Base-by-base conservation (phyloP, 2,797 vertebrate genomes). In the Sebastes iracundus region DNA sequence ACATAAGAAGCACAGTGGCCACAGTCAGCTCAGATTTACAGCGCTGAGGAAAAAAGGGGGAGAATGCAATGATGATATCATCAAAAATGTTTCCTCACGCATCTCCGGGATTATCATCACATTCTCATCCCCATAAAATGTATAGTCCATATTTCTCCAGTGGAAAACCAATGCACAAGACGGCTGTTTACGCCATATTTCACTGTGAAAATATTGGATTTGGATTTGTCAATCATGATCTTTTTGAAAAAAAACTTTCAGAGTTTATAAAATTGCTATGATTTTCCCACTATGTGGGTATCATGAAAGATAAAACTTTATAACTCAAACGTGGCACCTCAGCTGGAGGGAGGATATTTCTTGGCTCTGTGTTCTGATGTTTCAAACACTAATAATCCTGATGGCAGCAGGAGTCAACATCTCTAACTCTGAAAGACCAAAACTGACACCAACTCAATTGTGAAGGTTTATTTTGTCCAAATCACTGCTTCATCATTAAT, bases 21-120 rank as follows among this genome's bases (percentile, higher is more conserved):
- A 69, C 82, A 66, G 64, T 77, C 65, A 59, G 70, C 46, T 18
- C 33, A 69, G 63, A 64, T 72, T 64, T 72, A 20, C 76, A 86
- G 6, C 46, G 35, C 63, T 11, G 53, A 64, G 23, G 13, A 20
- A 53, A 75, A 58, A 55, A 10, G 6, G 5, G 16, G 16, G 32
- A 67, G 14, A 71, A 11, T 1, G 16, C 14, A 16, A 16, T 4
- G n/a, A 61, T 22, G 38, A 5, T 7, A 33, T 28, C 6, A 35
- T 20, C 2, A 1, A 42, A 65, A 58, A 64, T 3, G 38, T 23
- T 55, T 67, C 38, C 32, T 28, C 25, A 33, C 3, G 14, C 16
- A 28, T 65, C 4, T 23, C 30, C 59, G 71, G 16, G 65, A 61
- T 23, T 52, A 20, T 20, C 46, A 53, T 53, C 20, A 53, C 20